These are phyloP conservation scores for Chionodraco myersi DNA, from an alignment of 2,113 vertebrate genomes.

Conservation along the genomic window DNA sequence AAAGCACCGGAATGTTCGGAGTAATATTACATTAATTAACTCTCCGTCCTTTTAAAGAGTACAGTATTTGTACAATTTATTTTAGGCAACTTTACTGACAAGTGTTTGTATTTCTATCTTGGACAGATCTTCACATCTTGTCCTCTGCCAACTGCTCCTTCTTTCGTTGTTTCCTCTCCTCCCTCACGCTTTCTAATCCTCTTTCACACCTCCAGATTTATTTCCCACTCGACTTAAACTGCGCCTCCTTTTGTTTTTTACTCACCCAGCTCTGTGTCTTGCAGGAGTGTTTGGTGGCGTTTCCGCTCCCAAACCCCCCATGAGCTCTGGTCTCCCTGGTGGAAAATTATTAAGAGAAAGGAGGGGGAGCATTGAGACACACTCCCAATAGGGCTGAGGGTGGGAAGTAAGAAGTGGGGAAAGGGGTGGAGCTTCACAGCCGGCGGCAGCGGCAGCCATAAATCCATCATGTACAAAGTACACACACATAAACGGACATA, in stretches of 20 bases:
- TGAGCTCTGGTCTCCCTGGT: slow-evolving; percentile 68
- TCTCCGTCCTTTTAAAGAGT: background rate
- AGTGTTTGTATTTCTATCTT: slow-evolving; percentile 30
- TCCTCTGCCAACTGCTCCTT: slow-evolving; percentile 1
- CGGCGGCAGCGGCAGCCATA: slow-evolving; percentile 32
- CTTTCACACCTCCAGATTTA: slow-evolving; percentile 45
- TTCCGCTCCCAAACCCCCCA: slow-evolving; percentile 80
- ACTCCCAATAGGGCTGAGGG: slow-evolving; percentile 61
- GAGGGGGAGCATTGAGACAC: slow-evolving; percentile 60
- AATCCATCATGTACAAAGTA: slow-evolving; percentile 47
- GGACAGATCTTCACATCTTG: slow-evolving; percentile 1
- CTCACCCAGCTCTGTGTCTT: slow-evolving; percentile 39
- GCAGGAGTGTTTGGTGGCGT: slow-evolving; percentile 62
- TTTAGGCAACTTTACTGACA: background rate
- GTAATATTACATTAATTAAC: background rate
- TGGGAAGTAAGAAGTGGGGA: slow-evolving; percentile 75
- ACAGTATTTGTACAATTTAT: background rate
- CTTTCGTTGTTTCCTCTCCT: slow-evolving; percentile 23
- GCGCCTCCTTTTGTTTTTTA: slow-evolving; percentile 30
- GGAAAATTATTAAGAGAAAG: slow-evolving; percentile 75
- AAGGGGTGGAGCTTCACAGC: slow-evolving; percentile 52
- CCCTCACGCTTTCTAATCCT: slow-evolving; percentile 26
- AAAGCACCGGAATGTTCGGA: slow-evolving; percentile 33
- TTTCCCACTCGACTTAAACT: slow-evolving; percentile 29
- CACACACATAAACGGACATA: slow-evolving; percentile 1